phyloP scores from a whole-genome alignment of 2,113 vertebrate species.

The Tyrannus savana region DNA sequence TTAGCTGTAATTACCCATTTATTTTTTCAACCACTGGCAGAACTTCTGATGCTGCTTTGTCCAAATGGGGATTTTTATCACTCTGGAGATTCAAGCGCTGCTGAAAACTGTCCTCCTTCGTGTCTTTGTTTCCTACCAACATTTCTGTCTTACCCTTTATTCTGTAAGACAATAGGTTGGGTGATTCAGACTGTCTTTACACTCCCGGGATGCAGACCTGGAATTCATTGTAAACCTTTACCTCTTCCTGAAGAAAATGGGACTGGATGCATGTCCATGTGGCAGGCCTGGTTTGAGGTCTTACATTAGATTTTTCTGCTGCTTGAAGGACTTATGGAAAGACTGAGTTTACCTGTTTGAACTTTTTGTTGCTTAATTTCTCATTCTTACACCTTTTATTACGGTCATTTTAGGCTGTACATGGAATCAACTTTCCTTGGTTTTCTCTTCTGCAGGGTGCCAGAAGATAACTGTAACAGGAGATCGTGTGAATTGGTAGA shows the following conservation, averaged over 20 bases:
- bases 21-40: neutral
- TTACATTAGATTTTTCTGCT: neutral
- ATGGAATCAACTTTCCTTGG: neutral
- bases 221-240: neutral
- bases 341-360: neutral
- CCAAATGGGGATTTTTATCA: neutral
- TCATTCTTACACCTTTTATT: neutral
- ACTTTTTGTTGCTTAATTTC: neutral
- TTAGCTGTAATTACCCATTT: neutral
- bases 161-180: neutral
- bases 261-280: neutral
- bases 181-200: neutral
- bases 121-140: neutral
- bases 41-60: neutral
- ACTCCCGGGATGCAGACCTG: neutral
- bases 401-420: neutral
- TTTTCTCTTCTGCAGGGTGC: conserved; percentile 75
- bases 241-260: neutral
- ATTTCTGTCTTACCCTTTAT: neutral
- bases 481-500: conserved; percentile 92
- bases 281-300: neutral
- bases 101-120: neutral
- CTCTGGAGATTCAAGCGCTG: neutral
- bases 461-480: conserved; percentile 85
- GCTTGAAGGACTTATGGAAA: neutral